Evolutionary conservation across 1,140 invertebrate genomes (phyloP), one percentile per base, ranked within the genome.

Genomic region (Steinernema khuongi): DNA sequence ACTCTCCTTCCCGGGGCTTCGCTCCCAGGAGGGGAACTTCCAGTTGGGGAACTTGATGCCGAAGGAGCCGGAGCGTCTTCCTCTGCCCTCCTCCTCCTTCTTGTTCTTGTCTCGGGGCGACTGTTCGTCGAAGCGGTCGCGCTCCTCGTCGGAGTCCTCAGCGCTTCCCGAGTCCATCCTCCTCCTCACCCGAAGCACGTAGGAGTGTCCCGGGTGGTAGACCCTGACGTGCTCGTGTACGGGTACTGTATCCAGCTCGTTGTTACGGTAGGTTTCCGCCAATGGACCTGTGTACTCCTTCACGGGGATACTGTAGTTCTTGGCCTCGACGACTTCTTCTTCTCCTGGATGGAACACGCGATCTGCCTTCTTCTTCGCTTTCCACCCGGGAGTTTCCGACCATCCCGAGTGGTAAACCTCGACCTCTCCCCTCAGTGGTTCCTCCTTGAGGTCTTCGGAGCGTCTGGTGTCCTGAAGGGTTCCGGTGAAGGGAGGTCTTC

Each of bases 71-170:
- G 50, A 7, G 11, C 50, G 11, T 22, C 26, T 60, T n/a, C 36
- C 36, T 7, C 36, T 14, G 11, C 50, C 50, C 26, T 60, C 50
- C 22, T 60, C 22, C 22, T 26, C 50, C 4, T 60, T 22, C 26
- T 22, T 7, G 14, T 60, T 60, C 50, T 22, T 60, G 14, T 60
- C 11, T 2, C 22, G 14, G 14, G 50, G 7, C 50, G 50, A n/a
- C 50, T 60, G 14, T 22, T 60, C 22, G 14, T 60, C 50, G 50
- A 60, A 60, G 14, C 50, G 50, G 26, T 60, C 50, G 14, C 50
- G 14, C 26, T 60, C 50, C 26, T 60, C 50, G 19, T 60, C 50
- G 50, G 50, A 60, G 4, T 85, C 28, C 85, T 85, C n/a, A 84
- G 81, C 71, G 84, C 50, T 76, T 60, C 71, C 67, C 33, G 19